Evolutionary conservation across 2,113 vertebrate species (phyloP), one percentile per base, ranked within the genome.

Genomic region (Crotalus helleri): DNA sequence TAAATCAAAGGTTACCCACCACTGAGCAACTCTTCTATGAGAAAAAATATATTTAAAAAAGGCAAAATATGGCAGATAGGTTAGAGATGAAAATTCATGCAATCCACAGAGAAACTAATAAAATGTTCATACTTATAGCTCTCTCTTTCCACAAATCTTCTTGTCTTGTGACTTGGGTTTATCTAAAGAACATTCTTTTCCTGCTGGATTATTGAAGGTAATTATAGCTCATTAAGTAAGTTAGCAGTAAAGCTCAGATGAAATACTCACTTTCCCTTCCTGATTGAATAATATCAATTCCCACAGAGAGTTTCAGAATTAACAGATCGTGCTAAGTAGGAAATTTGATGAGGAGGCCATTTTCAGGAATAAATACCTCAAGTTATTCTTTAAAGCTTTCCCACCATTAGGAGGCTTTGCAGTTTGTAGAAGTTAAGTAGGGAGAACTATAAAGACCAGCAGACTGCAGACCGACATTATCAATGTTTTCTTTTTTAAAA

Each of bases 261-360:
- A 90, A 85, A 39, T 86, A 29, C 54, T 87, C 61, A 44, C 29
- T 39, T 90, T 93, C 19, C 21, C 12, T 92, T 94, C 81, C 51
- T 93, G 86, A 93, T 21, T 74, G 88, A 85, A 53, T 90, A 86
- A 86, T 0, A 0, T 17, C 12, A 81, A 49, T 91, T 91, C 91
- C 89, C 55, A 23, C 86, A 21, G 90, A 33, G 2, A 26, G 29
- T 88, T 91, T 24, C 91, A 92, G 39, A 91, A 90, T 89, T 92
- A 85, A 55, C 51, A 89, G 90, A 39, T 92, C 44, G 39, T 17
- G 55, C 90, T 5, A 0, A 13, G 49, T 93, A 74, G 46, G 29
- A 94, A 64, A 26, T 21, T 5, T 85, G 74, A 90, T 93, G 91
- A 95, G 88, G 88, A 94, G 58, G 39, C 81, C 54, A 91, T 92